Evolutionary conservation across 2,113 vertebrate species (phyloP).

Genomic region (Anser cygnoides): DNA sequence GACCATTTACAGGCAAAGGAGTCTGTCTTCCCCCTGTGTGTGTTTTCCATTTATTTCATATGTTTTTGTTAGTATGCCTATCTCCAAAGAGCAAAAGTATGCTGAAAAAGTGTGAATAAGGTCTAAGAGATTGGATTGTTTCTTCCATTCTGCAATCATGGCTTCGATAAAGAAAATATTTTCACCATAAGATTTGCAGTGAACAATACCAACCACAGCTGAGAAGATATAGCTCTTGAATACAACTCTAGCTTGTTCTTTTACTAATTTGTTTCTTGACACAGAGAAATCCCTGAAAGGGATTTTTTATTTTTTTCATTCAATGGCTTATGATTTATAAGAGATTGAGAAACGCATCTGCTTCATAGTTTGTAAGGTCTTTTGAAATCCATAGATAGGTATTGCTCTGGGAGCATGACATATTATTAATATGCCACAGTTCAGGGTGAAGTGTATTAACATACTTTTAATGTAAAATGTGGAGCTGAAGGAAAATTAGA

Average conservation of each 20-base stretch:
- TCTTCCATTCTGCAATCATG: not conserved
- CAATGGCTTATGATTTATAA: slow-evolving; percentile 6
- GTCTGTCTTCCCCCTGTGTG: not conserved
- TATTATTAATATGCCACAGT: slow-evolving; percentile 24
- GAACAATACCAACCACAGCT: slow-evolving; percentile 5
- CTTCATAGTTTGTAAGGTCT: not conserved
- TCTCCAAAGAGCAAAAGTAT: not conserved
- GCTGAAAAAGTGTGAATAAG: not conserved
- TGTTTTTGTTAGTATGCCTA: not conserved
- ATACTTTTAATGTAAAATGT: not conserved
- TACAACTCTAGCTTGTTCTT: not conserved
- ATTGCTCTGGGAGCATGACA: not conserved
- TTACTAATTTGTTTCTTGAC: slow-evolving; percentile 41
- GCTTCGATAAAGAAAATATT: not conserved
- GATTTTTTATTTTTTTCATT: not conserved
- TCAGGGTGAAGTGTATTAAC: not conserved
- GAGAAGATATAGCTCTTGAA: not conserved
- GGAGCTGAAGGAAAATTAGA: slow-evolving; percentile 13
- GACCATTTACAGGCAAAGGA: not conserved
- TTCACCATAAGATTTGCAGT: not conserved
- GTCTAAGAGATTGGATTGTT: not conserved
- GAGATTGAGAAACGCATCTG: not conserved
- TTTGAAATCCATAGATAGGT: slow-evolving; percentile 18
- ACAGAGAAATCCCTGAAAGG: slow-evolving; percentile 18
- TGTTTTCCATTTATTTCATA: not conserved